Base-by-base conservation (phyloP, 2,888 invertebrate genomes). In the Plusia festucae region DNA sequence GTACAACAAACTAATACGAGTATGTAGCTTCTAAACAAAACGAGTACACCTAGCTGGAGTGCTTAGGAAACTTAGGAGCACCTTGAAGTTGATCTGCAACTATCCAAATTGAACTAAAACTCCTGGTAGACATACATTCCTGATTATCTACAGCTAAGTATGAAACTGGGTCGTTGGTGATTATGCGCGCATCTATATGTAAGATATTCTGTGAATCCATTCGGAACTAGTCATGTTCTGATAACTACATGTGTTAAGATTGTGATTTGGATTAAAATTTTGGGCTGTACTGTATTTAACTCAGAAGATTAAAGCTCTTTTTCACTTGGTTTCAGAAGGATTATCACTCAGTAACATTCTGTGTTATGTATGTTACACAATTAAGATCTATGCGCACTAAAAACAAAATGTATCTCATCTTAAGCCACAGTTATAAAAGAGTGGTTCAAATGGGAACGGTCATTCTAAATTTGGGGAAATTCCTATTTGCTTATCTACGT, bases 181-280 rank as follows among this genome's bases (percentile, higher is more conserved):
- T 78, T 70, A 78, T 70, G 64, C 58, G 40, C 65, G 53, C 68
- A 73, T 76, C 65, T 76, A 78, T 78, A 78, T 78, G 78, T 76
- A 78, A 78, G 68, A 73, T 70, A 65, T 60, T 70, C 53, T 30
- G 27, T 13, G 61, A 68, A 70, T 59, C 70, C 52, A 78, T 76
- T 75, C 34, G 53, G 20, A 51, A 66, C 57, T 65, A 54, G 46
- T 61, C 65, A 59, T 68, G 68, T 71, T 69, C 60, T 67, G 65
- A 60, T 75, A 60, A 53, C 60, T 65, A 67, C 46, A 56, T 63
- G 60, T 70, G 57, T 63, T 30, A 18, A 32, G 30, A 13, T 2
- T 40, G n/a, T 15, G 15, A 13, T 24, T 24, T 24, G 2, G 2
- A 2, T 24, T 5, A 5, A 24, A 24, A 5, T 24, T 24, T 24